Evolutionary conservation across 2,888 invertebrate genomes (phyloP), one percentile per base, ranked within the genome.

Genomic region (Troglohyphantes excavatus): DNA sequence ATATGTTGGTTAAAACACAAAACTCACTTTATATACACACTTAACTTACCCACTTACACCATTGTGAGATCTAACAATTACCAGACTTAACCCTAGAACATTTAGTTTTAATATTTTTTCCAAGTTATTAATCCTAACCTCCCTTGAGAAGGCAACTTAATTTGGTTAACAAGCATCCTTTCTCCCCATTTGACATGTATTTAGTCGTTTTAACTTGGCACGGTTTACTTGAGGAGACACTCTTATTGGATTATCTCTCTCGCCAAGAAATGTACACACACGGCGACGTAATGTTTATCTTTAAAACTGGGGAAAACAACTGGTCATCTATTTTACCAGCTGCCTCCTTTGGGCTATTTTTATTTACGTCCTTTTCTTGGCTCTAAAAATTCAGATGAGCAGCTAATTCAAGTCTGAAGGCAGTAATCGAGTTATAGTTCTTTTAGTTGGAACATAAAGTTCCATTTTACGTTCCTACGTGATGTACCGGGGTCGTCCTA

Each of bases 381-480:
- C 65, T 27, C 70, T 73, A 73, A 83, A 83, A 83, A 83, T 83
- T 83, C 83, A 83, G 83, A 83, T 83, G 27, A 81, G 46, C 27
- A 78, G 85, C 67, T 85, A 85, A 85, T 78, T 85, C 76, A 61
- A 59, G 68, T 68, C 68, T 59, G 68, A 46, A 68, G 67, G 39
- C 68, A 23, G 68, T 85, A 85, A 85, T 85, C 76, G 59, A 85
- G 68, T 85, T 85, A 85, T 68, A 67, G 76, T 76, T 85, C 85
- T 76, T 85, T 85, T 76, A 70, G 75, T 76, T 59, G 76, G 68
- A 23, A 65, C 65, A 83, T 83, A 83, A 83, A 83, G 73, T 73
- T 83, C 73, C 73, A 39, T 73, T 83, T 83, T 83, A 83, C 83
- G 73, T 65, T 29, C 43, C 27, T 73, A 83, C 83, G 83, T 83